Evolutionary conservation across 2,888 invertebrate species (phyloP), one percentile per base, ranked within the genome.

Genomic region (Drosophila hamatofila): DNA sequence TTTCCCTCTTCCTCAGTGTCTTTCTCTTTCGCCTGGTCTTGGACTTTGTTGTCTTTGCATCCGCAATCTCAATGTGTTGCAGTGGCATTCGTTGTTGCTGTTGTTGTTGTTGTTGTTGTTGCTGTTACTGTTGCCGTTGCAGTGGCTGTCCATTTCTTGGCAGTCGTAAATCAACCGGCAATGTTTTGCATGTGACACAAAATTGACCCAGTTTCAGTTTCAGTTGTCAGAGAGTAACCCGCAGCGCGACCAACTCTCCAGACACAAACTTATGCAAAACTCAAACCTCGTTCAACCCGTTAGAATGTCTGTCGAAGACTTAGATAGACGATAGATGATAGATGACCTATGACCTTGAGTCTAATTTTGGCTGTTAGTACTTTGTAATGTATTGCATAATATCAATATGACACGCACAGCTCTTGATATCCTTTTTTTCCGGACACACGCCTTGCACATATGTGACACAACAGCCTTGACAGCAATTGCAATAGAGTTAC

Each of bases 161-260:
- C 72, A 72, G 78, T 85, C 82, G 78, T 85, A 85, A 85, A 85
- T 85, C 84, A 85, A 78, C 25, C 42, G 57, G 49, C 72, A 54
- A 66, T 73, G 82, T 76, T 87, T 83, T 83, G 78, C 87, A 84
- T 84, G 76, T 78, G 72, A 87, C 87, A 75, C 49, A 52, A 63
- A 58, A 54, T 62, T 70, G 78, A 72, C 75, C 66, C 51, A 80
- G 37, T 37, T 52, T 78, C 49, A 39, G 72, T 78, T 78, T 55
- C 39, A 25, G 52, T 61, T 65, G 54, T 27, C 46, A 39, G 48
- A 59, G 61, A 59, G 61, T 49, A 42, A 46, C 86, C 77, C 69
- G 77, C 71, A 57, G 81, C 65, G 66, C 46, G 49, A 25, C 60
- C 48, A 72, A 75, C 64, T 39, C 42, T 33, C 46, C 37, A 37